Conservation (phyloP, 2,113 vertebrate genomes). For the Megalops atlanticus region DNA sequence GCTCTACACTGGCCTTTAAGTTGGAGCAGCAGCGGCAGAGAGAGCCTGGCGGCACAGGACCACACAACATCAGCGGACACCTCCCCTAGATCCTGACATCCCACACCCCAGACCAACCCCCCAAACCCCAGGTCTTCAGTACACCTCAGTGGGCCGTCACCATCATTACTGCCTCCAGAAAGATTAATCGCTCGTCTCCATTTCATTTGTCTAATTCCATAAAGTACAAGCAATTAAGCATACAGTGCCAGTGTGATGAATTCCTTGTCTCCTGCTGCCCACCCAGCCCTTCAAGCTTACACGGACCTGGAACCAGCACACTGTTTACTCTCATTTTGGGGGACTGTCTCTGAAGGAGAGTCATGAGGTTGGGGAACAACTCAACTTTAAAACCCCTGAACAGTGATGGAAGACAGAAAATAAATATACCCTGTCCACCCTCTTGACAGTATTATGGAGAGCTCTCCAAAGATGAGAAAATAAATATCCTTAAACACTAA, state of each 20-base stretch:
- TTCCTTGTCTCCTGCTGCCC: constrained; percentile 16
- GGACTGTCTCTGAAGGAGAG: neutral
- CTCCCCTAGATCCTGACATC: neutral
- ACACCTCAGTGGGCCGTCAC: neutral
- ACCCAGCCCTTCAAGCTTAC: neutral
- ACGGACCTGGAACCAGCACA: neutral
- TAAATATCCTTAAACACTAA: neutral
- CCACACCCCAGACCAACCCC: no score
- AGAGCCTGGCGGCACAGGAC: neutral
- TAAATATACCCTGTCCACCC: neutral
- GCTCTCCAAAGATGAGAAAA: neutral
- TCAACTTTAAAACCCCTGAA: neutral
- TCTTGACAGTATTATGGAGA: neutral
- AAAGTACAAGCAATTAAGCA: constrained; percentile 40
- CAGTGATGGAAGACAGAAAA: neutral
- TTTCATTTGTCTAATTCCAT: constrained; percentile 29
- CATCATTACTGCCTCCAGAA: neutral
- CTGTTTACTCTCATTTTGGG: neutral
- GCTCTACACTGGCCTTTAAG: no score
- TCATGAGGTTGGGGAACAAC: neutral
- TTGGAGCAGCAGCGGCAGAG: neutral
- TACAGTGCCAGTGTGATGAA: constrained; percentile 31
- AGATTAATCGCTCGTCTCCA: constrained; percentile 32
- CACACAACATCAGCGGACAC: neutral
- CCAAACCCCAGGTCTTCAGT: no score